Evolutionary conservation across 2,797 vertebrate species (phyloP).

Genomic region (Gallirallus australis): DNA sequence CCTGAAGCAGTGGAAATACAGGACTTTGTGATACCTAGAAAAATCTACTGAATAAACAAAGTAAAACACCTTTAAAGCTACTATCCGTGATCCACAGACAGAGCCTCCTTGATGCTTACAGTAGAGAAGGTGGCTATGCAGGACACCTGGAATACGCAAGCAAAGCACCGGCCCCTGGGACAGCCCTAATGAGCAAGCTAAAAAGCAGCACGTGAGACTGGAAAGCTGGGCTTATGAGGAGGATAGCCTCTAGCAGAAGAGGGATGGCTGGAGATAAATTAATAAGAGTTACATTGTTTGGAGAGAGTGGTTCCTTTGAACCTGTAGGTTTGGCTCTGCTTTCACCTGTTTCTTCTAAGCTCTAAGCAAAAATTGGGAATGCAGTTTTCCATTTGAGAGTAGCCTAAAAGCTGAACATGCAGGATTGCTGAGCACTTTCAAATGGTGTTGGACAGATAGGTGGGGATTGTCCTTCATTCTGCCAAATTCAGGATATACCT

Average conservation of each 20-base stretch:
- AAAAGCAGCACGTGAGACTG: background rate
- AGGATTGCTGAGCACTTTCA: background rate
- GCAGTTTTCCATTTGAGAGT: background rate
- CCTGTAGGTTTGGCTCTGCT: background rate
- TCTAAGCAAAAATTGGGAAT: background rate
- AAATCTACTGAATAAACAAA: background rate
- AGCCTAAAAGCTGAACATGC: background rate
- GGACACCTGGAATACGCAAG: background rate
- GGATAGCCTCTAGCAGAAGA: background rate
- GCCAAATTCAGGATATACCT: background rate
- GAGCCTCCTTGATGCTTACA: rapidly evolving
- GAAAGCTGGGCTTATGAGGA: background rate
- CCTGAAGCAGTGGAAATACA: background rate
- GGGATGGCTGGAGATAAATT: background rate
- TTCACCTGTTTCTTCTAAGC: background rate
- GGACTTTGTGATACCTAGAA: background rate
- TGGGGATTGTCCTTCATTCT: background rate
- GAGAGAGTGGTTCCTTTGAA: background rate
- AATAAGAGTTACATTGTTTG: background rate
- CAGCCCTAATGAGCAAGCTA: background rate
- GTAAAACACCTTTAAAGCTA: background rate
- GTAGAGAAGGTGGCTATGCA: background rate
- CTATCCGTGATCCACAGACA: background rate
- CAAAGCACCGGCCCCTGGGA: background rate
- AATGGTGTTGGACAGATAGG: background rate